These are phyloP conservation scores for Formica selysi DNA, from an alignment of 1,140 invertebrate species.

Conservation along the genomic window DNA sequence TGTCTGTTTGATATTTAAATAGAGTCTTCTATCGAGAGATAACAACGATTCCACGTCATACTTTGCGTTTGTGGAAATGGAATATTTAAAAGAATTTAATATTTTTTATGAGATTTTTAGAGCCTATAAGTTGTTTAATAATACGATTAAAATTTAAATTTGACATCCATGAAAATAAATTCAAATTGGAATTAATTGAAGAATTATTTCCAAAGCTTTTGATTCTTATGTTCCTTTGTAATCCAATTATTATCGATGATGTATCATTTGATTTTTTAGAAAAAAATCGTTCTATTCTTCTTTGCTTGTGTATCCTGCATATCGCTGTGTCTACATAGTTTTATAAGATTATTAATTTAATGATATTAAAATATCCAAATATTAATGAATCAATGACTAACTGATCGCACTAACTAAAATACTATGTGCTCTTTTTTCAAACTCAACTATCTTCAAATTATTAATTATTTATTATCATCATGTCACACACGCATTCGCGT, in stretches of 20 bases:
- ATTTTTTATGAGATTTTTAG: not conserved
- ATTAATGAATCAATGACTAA: not conserved
- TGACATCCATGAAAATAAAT: constrained; percentile 3
- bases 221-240: not conserved
- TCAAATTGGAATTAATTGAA: not conserved
- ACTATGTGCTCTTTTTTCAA: not conserved
- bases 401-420: not conserved
- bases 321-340: not conserved
- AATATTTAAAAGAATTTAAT: constrained; percentile 11
- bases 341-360: constrained; percentile 7
- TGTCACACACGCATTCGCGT: not conserved
- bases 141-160: not conserved
- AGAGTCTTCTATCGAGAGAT: constrained; percentile 18
- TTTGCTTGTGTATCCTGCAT: not conserved
- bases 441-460: constrained; percentile 7
- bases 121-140: not conserved
- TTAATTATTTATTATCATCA: constrained; percentile 10
- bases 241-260: not conserved
- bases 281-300: not conserved
- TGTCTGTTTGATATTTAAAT: constrained; percentile 69
- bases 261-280: not conserved
- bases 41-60: not conserved
- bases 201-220: not conserved
- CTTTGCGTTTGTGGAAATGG: not conserved
- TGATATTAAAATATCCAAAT: not conserved